These are phyloP conservation scores for Ancistrus triradiatus DNA, from an alignment of 2,113 vertebrate species.

Conservation along the genomic window DNA sequence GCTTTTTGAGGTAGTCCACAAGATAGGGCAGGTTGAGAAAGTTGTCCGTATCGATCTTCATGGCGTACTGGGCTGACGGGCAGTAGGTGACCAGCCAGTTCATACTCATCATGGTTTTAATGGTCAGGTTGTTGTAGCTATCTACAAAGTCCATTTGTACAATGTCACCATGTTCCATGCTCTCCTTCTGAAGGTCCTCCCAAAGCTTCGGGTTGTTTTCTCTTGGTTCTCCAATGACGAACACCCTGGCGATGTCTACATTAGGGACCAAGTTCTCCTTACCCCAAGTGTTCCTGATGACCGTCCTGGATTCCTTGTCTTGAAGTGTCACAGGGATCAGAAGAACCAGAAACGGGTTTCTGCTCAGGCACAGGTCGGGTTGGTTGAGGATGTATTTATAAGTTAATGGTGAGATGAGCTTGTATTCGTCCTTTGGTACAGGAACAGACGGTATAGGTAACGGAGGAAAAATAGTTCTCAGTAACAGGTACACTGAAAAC, in stretches of 20 bases:
- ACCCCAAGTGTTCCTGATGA: constrained; percentile 69
- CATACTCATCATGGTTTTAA: constrained; percentile 82
- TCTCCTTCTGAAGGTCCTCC: constrained; percentile 58
- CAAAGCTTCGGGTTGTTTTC: background rate
- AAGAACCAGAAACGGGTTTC: constrained; percentile 68
- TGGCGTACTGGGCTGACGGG: constrained; percentile 59
- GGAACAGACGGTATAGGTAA: background rate
- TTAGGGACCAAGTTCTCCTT: constrained; percentile 48
- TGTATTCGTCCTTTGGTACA: constrained; percentile 28
- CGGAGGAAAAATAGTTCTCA: background rate
- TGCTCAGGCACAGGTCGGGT: constrained; percentile 47
- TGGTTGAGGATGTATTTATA: constrained; percentile 68
- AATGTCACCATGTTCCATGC: constrained; percentile 57
- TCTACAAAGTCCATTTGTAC: constrained; percentile 78
- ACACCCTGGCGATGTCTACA: constrained; percentile 53
- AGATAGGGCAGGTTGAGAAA: constrained; percentile 72
- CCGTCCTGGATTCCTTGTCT: constrained; percentile 36
- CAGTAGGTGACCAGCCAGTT: constrained; percentile 73
- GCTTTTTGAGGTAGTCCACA: constrained; percentile 28
- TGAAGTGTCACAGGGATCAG: constrained; percentile 56
- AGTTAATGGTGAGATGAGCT: constrained; percentile 49
- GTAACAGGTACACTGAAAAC: constrained; percentile 27
- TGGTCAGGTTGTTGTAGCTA: constrained; percentile 73
- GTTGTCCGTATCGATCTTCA: constrained; percentile 74
- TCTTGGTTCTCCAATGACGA: constrained; percentile 58